Percentiles rank a stretch among this genome's conserved stretches.
Conservation (phyloP, 2,888 invertebrate species). For the Rhopalosiphum nymphaeae region DNA sequence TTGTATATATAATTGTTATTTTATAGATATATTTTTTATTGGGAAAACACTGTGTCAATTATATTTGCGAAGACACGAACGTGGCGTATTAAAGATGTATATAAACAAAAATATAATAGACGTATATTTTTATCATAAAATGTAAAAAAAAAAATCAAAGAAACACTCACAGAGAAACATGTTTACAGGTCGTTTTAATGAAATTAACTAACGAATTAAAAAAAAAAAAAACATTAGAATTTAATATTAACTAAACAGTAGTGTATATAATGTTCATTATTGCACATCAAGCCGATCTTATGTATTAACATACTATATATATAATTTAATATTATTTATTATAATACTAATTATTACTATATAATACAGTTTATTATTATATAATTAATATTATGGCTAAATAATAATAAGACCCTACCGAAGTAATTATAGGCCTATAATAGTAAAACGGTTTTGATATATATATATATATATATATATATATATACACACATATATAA, state of each 20-base stretch:
- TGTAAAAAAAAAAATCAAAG: neutral
- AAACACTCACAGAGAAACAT: slow-evolving; percentile 18
- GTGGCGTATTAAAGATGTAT: neutral
- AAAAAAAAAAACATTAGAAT: slow-evolving; percentile 49
- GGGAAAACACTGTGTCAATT: neutral
- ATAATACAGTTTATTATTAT: slow-evolving; percentile 39
- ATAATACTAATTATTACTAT: slow-evolving; percentile 36
- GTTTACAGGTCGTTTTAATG: slow-evolving; percentile 54
- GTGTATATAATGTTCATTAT: slow-evolving; percentile 45
- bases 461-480: neutral
- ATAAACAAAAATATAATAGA: neutral
- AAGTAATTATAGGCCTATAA: slow-evolving; percentile 34
- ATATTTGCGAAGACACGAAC: neutral
- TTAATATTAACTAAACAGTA: slow-evolving; percentile 45
- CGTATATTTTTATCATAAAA: neutral
- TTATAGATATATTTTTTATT: neutral
- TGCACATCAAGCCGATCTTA: slow-evolving; percentile 61
- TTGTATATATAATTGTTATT: neutral
- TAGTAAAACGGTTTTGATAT: neutral
- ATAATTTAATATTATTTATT: neutral
- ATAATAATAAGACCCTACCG: slow-evolving; percentile 33
- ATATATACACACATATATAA: neutral
- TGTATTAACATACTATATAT: slow-evolving; percentile 25
- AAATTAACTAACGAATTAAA: slow-evolving; percentile 55
- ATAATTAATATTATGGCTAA: slow-evolving; percentile 24